Percentiles rank a stretch among this genome's conserved stretches.
These are phyloP conservation scores for Alexandromys fortis DNA, from an alignment of 2,113 vertebrate genomes.

Conservation along the genomic window DNA sequence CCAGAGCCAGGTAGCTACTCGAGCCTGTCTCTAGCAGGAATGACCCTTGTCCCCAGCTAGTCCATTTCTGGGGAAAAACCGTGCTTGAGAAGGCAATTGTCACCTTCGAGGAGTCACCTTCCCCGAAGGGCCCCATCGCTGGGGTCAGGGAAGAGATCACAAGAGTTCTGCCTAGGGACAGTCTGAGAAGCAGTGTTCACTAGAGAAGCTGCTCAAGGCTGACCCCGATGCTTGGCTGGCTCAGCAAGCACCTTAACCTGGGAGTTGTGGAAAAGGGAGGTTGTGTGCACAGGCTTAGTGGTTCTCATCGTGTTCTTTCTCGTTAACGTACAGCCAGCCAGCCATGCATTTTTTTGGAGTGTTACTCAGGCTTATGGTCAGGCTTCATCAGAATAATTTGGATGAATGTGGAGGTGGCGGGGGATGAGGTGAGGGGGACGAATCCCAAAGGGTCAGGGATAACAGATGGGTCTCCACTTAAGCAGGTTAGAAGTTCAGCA, in stretches of 20 bases:
- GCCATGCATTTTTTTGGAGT: conserved; percentile 70
- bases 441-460: conserved; percentile 62
- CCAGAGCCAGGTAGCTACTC: background rate
- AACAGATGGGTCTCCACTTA: conserved; percentile 81
- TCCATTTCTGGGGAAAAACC: background rate
- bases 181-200: conserved; percentile 12
- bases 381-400: conserved; percentile 77
- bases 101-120: background rate
- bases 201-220: conserved; percentile 7
- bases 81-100: background rate
- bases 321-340: conserved; percentile 66
- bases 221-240: conserved; percentile 61
- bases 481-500: conserved; percentile 83
- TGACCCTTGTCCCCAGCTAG: background rate
- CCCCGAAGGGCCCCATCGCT: background rate
- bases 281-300: conserved; percentile 52
- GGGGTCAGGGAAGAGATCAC: background rate
- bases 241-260: conserved; percentile 58
- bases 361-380: conserved; percentile 69
- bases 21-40: background rate
- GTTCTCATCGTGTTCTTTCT: conserved; percentile 70
- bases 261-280: conserved; percentile 54
- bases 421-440: background rate
- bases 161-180: conserved; percentile 36
- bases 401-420: background rate